phyloP scores from a whole-genome alignment of 1,140 invertebrate genomes.

The Euglossa dilemma region DNA sequence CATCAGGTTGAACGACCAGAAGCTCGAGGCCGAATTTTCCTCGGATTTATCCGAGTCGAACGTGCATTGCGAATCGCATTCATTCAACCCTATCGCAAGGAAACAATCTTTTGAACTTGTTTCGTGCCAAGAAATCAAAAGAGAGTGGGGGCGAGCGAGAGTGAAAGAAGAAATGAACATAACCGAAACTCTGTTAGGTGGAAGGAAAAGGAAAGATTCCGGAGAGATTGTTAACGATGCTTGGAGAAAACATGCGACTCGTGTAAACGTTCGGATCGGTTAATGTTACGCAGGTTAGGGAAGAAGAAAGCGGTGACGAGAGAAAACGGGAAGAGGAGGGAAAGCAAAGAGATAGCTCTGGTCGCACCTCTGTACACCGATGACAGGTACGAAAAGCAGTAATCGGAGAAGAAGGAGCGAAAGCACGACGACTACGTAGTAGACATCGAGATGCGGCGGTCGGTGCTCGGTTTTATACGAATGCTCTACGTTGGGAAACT shows the following conservation, averaged over 20 bases:
- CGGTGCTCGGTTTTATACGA: conserved; percentile 65
- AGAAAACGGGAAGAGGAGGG: too few species aligned
- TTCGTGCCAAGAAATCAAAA: background rate
- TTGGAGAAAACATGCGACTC: background rate
- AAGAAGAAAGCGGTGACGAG: too few species aligned
- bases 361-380: background rate
- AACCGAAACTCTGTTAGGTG: too few species aligned
- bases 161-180: background rate
- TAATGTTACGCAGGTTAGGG: too few species aligned
- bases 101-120: background rate
- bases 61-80: background rate
- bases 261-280: too few species aligned
- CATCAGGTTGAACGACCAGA: background rate
- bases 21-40: background rate
- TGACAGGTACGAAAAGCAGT: background rate
- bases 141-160: background rate
- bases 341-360: too few species aligned
- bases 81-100: background rate
- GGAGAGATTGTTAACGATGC: background rate
- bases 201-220: background rate
- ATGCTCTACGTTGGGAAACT: conserved; percentile 62
- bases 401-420: conserved; percentile 3
- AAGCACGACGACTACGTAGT: conserved; percentile 9
- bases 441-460: conserved; percentile 38
- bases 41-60: background rate